These are phyloP conservation scores for Leucopsar rothschildi DNA, from an alignment of 2,113 vertebrate species.

Conservation along the genomic window DNA sequence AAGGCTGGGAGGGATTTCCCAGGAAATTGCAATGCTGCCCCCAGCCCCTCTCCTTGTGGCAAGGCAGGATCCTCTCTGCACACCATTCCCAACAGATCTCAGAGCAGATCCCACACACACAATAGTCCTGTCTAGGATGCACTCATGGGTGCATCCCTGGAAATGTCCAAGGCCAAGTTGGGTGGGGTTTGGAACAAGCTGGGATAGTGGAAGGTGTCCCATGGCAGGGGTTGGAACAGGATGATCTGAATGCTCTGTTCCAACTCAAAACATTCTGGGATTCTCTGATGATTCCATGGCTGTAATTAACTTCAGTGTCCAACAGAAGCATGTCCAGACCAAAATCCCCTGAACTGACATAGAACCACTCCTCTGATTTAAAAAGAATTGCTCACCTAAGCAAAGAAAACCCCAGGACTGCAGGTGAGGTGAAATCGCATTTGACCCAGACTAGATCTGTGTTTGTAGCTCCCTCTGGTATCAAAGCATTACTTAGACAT, in stretches of 20 bases:
- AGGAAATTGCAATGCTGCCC: not conserved
- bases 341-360: rapidly evolving
- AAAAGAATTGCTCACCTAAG: not conserved
- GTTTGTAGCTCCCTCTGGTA: not conserved
- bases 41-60: not conserved
- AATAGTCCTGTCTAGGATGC: not conserved
- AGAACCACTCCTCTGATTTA: not conserved
- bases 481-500: not conserved
- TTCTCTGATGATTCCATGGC: not conserved
- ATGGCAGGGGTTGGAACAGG: not conserved
- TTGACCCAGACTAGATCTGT: not conserved
- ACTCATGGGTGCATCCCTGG: not conserved
- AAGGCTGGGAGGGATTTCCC: conserved; percentile 22
- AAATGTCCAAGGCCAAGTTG: rapidly evolving
- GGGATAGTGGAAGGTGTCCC: not conserved
- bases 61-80: not conserved
- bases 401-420: not conserved
- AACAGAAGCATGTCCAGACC: not conserved
- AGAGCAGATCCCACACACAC: not conserved
- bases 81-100: rapidly evolving
- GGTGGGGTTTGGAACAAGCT: not conserved
- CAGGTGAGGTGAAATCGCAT: not conserved
- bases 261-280: not conserved
- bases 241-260: too few relatives aligned
- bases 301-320: not conserved